Percentiles rank a stretch among this genome's conserved stretches.
Conservation (phyloP, 1,140 invertebrate species). For the Paracyclopina nana region DNA sequence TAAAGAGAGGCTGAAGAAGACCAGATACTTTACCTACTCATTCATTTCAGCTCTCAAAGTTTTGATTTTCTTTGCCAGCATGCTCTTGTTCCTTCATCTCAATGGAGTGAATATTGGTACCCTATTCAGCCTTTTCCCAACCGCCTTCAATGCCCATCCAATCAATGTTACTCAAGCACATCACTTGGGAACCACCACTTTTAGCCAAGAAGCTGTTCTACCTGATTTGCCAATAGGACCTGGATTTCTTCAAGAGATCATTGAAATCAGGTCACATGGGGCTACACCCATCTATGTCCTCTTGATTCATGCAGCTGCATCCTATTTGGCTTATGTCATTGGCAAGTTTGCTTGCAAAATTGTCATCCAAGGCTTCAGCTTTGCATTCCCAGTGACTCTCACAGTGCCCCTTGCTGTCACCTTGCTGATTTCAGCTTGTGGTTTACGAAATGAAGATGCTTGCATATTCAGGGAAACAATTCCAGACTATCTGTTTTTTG, state of each 20-base stretch:
- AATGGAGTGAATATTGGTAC: constrained; percentile 51
- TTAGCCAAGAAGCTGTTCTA: constrained; percentile 4
- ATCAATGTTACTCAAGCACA: constrained; percentile 50
- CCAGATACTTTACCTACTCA: constrained; percentile 67
- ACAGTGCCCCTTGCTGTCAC: constrained; percentile 74
- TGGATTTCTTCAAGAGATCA: constrained; percentile 19
- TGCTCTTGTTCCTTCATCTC: constrained; percentile 47
- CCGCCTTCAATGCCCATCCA: constrained; percentile 51
- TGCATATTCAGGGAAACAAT: constrained; percentile 66
- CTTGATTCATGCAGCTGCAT: constrained; percentile 54
- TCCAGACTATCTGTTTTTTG: constrained; percentile 72
- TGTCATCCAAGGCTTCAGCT: constrained; percentile 85
- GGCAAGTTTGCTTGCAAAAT: constrained; percentile 92
- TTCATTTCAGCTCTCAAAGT: constrained; percentile 72
- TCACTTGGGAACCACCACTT: neutral
- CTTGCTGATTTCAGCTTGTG: constrained; percentile 66
- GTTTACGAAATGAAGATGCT: constrained; percentile 56
- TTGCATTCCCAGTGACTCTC: constrained; percentile 78
- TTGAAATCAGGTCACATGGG: constrained; percentile 25
- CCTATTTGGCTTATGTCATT: constrained; percentile 73
- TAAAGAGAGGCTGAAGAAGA: constrained; percentile 46
- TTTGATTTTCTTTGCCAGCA: constrained; percentile 48
- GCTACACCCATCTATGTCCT: constrained; percentile 55
- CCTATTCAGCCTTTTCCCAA: constrained; percentile 49
- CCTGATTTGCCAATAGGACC: constrained; percentile 20